Percentiles rank a stretch among this genome's conserved stretches.
Evolutionary conservation across 2,113 vertebrate genomes (phyloP).

Genomic region (Nannospalax galili): DNA sequence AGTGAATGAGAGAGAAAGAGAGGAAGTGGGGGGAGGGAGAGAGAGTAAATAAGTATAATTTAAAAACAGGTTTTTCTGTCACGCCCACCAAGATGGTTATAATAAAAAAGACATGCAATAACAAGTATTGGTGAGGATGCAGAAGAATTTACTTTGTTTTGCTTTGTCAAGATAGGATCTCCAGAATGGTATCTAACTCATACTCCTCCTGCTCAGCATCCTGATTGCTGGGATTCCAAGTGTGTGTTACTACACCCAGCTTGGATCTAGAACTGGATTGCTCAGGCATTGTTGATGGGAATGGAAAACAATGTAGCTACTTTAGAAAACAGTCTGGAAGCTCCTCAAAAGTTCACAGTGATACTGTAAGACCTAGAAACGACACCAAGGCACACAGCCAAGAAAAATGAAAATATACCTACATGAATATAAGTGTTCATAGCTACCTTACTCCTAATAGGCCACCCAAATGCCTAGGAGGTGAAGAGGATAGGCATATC

Average conservation of each 20-base stretch:
- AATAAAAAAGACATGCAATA: neutral
- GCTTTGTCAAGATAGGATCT: neutral
- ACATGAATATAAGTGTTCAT: neutral
- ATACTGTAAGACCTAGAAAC: neutral
- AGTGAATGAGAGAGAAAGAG: no score
- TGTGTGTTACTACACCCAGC: neutral
- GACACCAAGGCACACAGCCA: neutral
- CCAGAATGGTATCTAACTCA: neutral
- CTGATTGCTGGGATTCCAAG: neutral
- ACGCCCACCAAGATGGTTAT: neutral
- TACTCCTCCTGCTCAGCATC: no score
- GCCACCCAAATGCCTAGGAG: neutral
- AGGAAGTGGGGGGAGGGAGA: no score
- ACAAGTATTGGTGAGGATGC: neutral
- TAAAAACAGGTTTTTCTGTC: conserved; percentile 57
- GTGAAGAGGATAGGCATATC: neutral
- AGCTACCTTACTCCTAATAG: neutral
- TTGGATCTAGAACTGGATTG: neutral
- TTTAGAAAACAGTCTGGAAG: neutral
- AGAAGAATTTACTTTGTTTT: neutral
- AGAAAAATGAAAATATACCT: conserved; percentile 14
- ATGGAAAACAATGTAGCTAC: neutral
- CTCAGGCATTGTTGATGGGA: neutral
- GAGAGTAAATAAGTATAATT: neutral
- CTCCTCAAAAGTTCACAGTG: neutral